Conservation (phyloP, 1,140 invertebrate genomes). For the Micrasema longulum region DNA sequence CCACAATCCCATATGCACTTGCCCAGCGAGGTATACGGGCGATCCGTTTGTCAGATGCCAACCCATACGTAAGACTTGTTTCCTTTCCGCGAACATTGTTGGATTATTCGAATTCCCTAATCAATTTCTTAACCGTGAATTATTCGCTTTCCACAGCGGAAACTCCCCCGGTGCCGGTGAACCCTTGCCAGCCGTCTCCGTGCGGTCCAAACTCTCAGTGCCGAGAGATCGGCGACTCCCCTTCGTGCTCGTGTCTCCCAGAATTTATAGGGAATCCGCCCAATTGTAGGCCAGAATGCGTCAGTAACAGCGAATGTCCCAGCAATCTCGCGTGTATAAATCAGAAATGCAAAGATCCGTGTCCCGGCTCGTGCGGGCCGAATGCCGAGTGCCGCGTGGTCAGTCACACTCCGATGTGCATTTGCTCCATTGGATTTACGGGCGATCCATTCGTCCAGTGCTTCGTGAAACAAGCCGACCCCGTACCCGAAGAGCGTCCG, state of each 20-base stretch:
- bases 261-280: slow-evolving; percentile 74
- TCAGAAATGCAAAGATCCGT: slow-evolving; percentile 77
- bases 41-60: slow-evolving; percentile 73
- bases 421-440: slow-evolving; percentile 70
- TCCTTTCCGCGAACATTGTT: not conserved
- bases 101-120: not conserved
- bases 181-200: slow-evolving; percentile 77
- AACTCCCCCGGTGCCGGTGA: slow-evolving; percentile 65
- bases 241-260: slow-evolving; percentile 75
- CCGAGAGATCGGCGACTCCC: slow-evolving; percentile 69
- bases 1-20: slow-evolving; percentile 74
- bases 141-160: slow-evolving; percentile 62
- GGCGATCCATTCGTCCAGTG: slow-evolving; percentile 74
- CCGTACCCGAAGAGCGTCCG: slow-evolving; percentile 58
- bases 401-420: slow-evolving; percentile 74
- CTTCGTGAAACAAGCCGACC: slow-evolving; percentile 57
- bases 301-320: slow-evolving; percentile 74
- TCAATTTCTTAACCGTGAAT: slow-evolving; percentile 2
- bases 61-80: slow-evolving; percentile 60
- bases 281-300: slow-evolving; percentile 76
- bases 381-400: slow-evolving; percentile 76
- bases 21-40: slow-evolving; percentile 70
- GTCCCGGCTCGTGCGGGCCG: slow-evolving; percentile 72
- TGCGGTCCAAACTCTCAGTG: slow-evolving; percentile 80
- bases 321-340: slow-evolving; percentile 75